phyloP scores from a whole-genome alignment of 2,888 invertebrate genomes.

The Adela reaumurella region DNA sequence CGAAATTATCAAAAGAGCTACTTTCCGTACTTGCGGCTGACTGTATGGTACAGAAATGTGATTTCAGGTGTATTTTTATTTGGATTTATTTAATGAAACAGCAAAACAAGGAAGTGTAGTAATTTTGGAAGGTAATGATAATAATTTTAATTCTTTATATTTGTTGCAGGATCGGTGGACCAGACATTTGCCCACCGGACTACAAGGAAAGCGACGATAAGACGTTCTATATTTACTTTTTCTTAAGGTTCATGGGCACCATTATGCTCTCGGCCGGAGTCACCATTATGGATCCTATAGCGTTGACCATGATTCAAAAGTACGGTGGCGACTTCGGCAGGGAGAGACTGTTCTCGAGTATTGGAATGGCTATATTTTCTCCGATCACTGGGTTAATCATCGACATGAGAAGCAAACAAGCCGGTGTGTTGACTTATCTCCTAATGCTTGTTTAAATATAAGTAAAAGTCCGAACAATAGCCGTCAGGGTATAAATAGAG shows the following conservation, averaged over 20 bases:
- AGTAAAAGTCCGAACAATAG: no score
- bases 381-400: constrained; percentile 77
- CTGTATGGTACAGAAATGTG: constrained; percentile 75
- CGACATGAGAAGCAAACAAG: constrained; percentile 63
- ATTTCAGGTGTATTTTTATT: constrained; percentile 53
- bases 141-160: no score
- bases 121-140: no score
- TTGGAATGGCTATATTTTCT: constrained; percentile 80
- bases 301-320: constrained; percentile 79
- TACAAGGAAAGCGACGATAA: constrained; percentile 73
- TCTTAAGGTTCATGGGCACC: constrained; percentile 73
- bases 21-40: constrained; percentile 61
- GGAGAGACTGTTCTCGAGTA: constrained; percentile 74
- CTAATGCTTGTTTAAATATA: constrained; percentile 34
- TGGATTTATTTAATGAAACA: no score
- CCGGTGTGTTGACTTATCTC: constrained; percentile 36
- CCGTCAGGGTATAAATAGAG: no score
- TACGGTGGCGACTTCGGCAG: constrained; percentile 80
- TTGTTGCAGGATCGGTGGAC: constrained; percentile 59
- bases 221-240: constrained; percentile 81
- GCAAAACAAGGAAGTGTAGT: no score
- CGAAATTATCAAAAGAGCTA: constrained; percentile 50
- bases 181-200: constrained; percentile 75
- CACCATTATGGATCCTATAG: constrained; percentile 85
- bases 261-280: constrained; percentile 82